Base-by-base conservation (phyloP, 1,140 invertebrate species). In the Bombus breviceps region DNA sequence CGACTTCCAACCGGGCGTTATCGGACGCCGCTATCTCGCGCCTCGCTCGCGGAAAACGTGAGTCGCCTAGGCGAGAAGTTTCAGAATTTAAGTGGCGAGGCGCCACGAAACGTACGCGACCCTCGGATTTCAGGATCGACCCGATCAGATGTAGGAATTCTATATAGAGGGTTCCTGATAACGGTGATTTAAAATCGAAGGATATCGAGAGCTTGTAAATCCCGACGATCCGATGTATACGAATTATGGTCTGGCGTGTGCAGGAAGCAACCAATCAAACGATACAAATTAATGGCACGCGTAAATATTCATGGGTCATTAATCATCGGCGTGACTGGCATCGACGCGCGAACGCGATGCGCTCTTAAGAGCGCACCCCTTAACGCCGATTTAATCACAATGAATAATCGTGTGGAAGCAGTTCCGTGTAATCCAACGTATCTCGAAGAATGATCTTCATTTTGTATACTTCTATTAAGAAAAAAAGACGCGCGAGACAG, bases 291-390 rank as follows among this genome's bases (percentile, higher is more conserved):
- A 85, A 85, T 80, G 78, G 83, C 28, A 66, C 83, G 78, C 71
- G 69, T 92, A 89, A 93, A 92, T 89, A 92, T 91, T 90, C 92
- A 88, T 92, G 83, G 86, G 80, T 86, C 89, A 89, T 93, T 92
- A 86, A 93, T 93, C 93, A 93, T 81, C 73, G 64, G 62, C 82
- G 90, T 93, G 92, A 93, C 92, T 92, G 77, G 92, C 84, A 37
- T 81, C 73, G 68, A 83, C 72, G 71, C 72, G 41, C 71, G 64
- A 53, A 41, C 43, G 77, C 81, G 85, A 90, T 89, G 89, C 86
- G 90, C 86, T 77, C 81, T 83, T 86, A 88, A 88, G 81, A 84
- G 87, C 86, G 66, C 83, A 78, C 81, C 74, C 80, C 82, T 90
- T 89, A 90, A 91, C 79, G 78, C 85, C 85, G 37, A 86, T 92